Evolutionary conservation across 1,140 invertebrate species (phyloP), one percentile per base, ranked within the genome.

Genomic region (Solenopsis invicta): DNA sequence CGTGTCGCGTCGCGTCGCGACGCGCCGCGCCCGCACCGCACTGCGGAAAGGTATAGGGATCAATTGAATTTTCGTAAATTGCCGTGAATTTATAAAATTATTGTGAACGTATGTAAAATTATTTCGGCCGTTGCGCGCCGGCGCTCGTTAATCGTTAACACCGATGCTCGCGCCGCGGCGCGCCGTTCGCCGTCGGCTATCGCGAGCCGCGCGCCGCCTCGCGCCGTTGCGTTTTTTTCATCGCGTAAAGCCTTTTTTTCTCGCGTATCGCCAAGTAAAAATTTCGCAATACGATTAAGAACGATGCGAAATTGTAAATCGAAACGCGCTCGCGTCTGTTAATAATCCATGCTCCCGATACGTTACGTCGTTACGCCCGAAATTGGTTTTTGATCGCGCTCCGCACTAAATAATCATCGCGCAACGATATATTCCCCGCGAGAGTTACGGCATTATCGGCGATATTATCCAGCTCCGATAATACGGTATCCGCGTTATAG

Each of bases 11-110:
- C 64, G 87, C 86, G 77, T 54, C 9, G 77, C 45, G 34, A 1
- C 67, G 48, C 62, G 45, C 34, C 50, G 88, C 80, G 75, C 50
- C n/a, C n/a, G n/a, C n/a, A n/a, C 64, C 37, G 69, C 54, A 24
- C 48, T n/a, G 24, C 88, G 69, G 37, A 82, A 76, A 72, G 34
- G 69, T 77, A 82, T 52, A 59, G 76, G 75, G 82, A 88, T 88
- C 89, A 88, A 90, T 90, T 82, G 89, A 86, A 61, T 88, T 88
- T 75, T 48, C 87, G 72, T 88, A 84, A 88, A 90, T 90, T 90
- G 85, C 75, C 77, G 72, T 84, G 71, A 86, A 86, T 88, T 90
- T 87, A 89, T 89, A 78, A 89, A 90, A 90, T 89, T 78, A 76
- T 89, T 64, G 77, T 59, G 84, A 82, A 89, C 88, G 21, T 87